Conservation (phyloP, 1,140 invertebrate genomes). For the Ylistrum balloti region DNA sequence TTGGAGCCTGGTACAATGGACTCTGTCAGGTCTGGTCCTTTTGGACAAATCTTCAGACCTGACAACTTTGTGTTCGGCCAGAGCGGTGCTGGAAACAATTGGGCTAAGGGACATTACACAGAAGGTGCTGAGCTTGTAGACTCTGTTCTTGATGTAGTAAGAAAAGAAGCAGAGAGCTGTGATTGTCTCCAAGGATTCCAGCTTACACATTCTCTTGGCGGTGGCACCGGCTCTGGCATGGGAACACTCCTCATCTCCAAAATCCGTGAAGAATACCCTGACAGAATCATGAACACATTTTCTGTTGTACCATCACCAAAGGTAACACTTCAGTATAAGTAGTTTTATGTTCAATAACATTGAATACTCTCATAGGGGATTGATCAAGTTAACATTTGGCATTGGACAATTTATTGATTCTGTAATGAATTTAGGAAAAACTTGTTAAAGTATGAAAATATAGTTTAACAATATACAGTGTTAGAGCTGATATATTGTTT, state of each 20-base stretch:
- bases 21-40: constrained; percentile 93
- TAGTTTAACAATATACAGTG: no score
- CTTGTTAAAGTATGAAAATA: no score
- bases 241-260: constrained; percentile 85
- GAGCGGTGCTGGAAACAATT: constrained; percentile 91
- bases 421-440: no score
- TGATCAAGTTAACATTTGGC: no score
- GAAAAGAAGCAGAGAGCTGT: constrained; percentile 92
- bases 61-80: constrained; percentile 78
- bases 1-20: constrained; percentile 96
- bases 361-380: no score
- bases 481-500: no score
- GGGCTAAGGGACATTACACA: constrained; percentile 97
- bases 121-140: constrained; percentile 95
- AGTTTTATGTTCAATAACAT: no score
- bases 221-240: constrained; percentile 81
- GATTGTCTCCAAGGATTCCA: constrained; percentile 90
- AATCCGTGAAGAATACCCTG: constrained; percentile 87
- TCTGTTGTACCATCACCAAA: constrained; percentile 95
- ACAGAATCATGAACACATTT: constrained; percentile 95
- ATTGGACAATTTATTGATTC: no score
- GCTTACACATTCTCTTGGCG: constrained; percentile 89
- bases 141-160: constrained; percentile 89
- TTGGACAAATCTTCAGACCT: constrained; percentile 81
- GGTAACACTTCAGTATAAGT: no score